Evolutionary conservation across 2,797 vertebrate genomes (phyloP).

Genomic region (Smutsia temminckii): DNA sequence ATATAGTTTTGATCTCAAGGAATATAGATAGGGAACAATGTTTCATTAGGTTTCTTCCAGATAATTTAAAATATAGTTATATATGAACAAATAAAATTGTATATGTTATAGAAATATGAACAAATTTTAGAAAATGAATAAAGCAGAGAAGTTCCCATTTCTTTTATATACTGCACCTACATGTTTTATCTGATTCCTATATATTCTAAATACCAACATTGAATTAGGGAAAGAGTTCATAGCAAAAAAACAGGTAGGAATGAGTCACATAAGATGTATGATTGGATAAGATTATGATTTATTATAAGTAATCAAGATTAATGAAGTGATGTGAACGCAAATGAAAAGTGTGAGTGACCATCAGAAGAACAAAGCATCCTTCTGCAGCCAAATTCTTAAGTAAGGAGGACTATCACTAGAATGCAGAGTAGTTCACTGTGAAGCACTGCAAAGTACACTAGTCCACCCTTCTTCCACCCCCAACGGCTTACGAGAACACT

Average conservation of each 20-base stretch:
- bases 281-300: background rate
- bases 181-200: background rate
- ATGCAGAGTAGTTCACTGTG: background rate
- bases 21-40: background rate
- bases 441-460: background rate
- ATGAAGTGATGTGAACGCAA: background rate
- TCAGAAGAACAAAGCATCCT: constrained; percentile 12
- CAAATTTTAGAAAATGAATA: constrained; percentile 9
- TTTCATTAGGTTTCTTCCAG: background rate
- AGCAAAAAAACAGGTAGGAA: background rate
- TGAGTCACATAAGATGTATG: background rate
- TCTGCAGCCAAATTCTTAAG: background rate
- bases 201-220: background rate
- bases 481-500: background rate
- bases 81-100: background rate
- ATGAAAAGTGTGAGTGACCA: background rate
- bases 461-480: background rate
- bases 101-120: background rate
- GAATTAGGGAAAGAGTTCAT: background rate
- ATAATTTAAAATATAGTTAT: background rate
- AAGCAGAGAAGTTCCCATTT: background rate
- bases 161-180: background rate
- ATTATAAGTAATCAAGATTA: background rate
- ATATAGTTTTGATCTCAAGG: background rate
- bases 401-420: background rate